Evolutionary conservation across 2,797 vertebrate species (phyloP), one percentile per base, ranked within the genome.

Genomic region (Tokudaia tokunoshimensis): DNA sequence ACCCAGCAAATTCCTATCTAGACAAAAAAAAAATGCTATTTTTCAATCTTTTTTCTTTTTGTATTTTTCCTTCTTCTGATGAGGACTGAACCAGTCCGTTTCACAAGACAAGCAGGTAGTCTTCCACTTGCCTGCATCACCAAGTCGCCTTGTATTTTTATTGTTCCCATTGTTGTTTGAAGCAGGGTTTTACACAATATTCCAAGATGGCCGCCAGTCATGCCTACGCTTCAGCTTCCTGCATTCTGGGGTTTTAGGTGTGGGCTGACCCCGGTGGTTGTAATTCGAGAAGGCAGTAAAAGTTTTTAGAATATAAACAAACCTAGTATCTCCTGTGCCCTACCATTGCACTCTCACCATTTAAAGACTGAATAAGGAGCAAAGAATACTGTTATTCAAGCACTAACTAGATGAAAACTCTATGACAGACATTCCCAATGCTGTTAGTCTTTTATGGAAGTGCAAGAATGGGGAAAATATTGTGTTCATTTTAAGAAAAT

Each of bases 401-500:
- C 82, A 76, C 41, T 37, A 14, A 80, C 37, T 76, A 72, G 22
- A 52, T 93, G n/a, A 91, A 94, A n/a, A 85, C 47, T 70, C 80
- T 63, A 63, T 14, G 13, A 31, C 29, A 29, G 22, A 22, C 24
- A 84, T 57, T 59, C 82, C 34, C 59, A 85, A 92, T 78, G 52
- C 79, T 88, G 57, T 55, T 96, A 63, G 70, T 14, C 70, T 93
- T 24, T 31, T 37, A 12, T 13, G n/a, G 61, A 31, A 85, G 2
- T 31, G 0, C 1, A 76, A n/a, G 22, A 34, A 31, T 24, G 59
- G 29, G n/a, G 26, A 88, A 85, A 82, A 19, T 2, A 55, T 65
- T 83, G 14, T 55, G 4, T 72, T 86, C 41, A 59, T 89, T 65
- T 70, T 74, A 88, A 41, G 93, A 84, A 61, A 89, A 89, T 94